Evolutionary conservation across 1,140 invertebrate genomes (phyloP).

Genomic region (Meloidogyne exigua): DNA sequence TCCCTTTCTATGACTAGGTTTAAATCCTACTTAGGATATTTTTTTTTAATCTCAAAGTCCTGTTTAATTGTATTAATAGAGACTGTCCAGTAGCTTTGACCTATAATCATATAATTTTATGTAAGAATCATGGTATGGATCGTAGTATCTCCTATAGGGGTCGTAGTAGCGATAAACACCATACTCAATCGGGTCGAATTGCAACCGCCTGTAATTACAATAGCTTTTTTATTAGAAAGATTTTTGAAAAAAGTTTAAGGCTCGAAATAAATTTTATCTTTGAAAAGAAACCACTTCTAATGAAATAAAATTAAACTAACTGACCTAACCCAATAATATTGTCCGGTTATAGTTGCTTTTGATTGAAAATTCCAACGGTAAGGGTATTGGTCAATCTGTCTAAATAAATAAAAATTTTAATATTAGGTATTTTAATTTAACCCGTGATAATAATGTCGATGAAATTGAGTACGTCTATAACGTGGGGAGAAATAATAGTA

Average conservation of each 20-base stretch:
- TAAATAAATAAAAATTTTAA: neutral
- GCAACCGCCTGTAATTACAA: neutral
- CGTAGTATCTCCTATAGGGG: conserved; percentile 21
- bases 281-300: too few species aligned
- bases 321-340: conserved; percentile 22
- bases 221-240: too few species aligned
- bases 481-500: conserved; percentile 23
- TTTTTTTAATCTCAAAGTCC: too few species aligned
- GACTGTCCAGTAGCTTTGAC: conserved; percentile 10
- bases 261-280: too few species aligned
- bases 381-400: conserved; percentile 21
- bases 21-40: too few species aligned
- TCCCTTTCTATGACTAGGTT: too few species aligned
- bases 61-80: conserved; percentile 11
- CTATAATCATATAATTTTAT: conserved; percentile 17
- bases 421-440: neutral
- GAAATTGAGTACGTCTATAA: conserved; percentile 26
- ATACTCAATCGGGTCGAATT: conserved; percentile 22
- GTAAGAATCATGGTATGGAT: conserved; percentile 23
- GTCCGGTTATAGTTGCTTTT: conserved; percentile 11
- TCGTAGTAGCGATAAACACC: conserved; percentile 14
- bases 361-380: conserved; percentile 21
- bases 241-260: too few species aligned
- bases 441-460: conserved; percentile 27
- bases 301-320: too few species aligned